phyloP scores from a whole-genome alignment of 2,797 vertebrate species.

The Pteropus rufus region DNA sequence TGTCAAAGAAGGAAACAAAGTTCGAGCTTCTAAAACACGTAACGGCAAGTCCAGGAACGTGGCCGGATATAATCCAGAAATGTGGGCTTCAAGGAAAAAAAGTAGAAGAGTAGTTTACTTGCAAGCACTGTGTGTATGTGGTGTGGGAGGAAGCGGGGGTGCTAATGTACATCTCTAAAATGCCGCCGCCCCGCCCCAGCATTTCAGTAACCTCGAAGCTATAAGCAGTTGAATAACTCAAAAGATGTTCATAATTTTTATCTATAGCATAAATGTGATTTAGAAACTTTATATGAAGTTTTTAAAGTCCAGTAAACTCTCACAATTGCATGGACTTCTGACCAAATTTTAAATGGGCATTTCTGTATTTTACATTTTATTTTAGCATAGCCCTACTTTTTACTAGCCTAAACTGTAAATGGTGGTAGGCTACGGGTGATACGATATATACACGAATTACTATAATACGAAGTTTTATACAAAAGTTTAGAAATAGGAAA shows the following conservation, averaged over 20 bases:
- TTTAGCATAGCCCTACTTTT: not conserved
- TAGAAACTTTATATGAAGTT: not conserved
- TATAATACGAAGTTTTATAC: not conserved
- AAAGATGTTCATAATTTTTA: slow-evolving; percentile 15
- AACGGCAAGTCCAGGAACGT: slow-evolving; percentile 93
- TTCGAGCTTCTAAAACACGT: slow-evolving; percentile 77
- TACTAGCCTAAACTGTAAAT: not conserved
- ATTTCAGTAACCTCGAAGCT: not conserved
- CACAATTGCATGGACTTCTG: not conserved
- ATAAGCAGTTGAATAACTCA: not conserved
- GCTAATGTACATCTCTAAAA: not conserved
- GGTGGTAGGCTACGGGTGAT: not conserved
- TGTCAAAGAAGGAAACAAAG: not conserved
- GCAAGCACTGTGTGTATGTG: not conserved
- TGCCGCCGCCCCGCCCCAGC: not conserved
- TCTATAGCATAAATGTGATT: not conserved
- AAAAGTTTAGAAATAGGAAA: not conserved
- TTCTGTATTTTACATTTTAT: not conserved
- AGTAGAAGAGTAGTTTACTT: not conserved
- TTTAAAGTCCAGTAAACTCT: not conserved
- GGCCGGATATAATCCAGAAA: slow-evolving; percentile 92
- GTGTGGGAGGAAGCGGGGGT: not conserved
- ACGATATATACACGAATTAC: not conserved
- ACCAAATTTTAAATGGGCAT: not conserved
- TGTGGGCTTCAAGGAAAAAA: slow-evolving; percentile 83